Base-by-base conservation (phyloP, 2,797 vertebrate species). In the Melanotaenia pygmaea region DNA sequence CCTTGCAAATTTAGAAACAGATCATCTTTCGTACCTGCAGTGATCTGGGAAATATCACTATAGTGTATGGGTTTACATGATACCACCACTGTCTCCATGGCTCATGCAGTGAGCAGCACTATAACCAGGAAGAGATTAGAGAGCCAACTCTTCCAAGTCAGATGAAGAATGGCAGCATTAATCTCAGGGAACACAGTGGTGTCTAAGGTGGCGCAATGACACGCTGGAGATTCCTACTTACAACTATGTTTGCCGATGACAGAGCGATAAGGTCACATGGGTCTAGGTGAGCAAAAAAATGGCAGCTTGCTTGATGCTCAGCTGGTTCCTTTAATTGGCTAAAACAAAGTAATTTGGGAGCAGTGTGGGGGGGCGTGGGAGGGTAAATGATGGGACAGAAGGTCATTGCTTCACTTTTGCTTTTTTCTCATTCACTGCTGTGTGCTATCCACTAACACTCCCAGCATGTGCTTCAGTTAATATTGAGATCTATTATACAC, bases 341-440 rank as follows among this genome's bases (percentile, higher is more conserved):
- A 92, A 95, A 95, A 95, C 93, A 94, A 95, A 95, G 94, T 95
- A 94, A 94, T 95, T 94, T 94, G 91, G 92, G 93, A 89, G 89
- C 92, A 54, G 91, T 86, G 81, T 93, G 90, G 92, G 92, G 92
- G 94, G 93, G 92, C 92, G 82, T 72, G 50, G 88, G 91, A 90
- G 92, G 94, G 92, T 95, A 94, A 95, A 94, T 92, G 94, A 94
- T 88, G 86, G 92, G 93, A 94, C 94, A 95, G 94, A 95, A 95
- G 95, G 94, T 95, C 94, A 95, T 79, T 77, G 89, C 92, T 89
- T 92, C 91, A 89, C 89, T 91, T 87, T 94, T 91, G 91, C 92
- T 92, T 51, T 51, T 51, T 22, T 51, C 47, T 51, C 47, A 51
- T 24, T 51, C 47, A 22, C 93, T 85, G 89, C 89, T 76, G 86